phyloP scores from a whole-genome alignment of 1,140 invertebrate genomes.

The Anthonomus grandis region DNA sequence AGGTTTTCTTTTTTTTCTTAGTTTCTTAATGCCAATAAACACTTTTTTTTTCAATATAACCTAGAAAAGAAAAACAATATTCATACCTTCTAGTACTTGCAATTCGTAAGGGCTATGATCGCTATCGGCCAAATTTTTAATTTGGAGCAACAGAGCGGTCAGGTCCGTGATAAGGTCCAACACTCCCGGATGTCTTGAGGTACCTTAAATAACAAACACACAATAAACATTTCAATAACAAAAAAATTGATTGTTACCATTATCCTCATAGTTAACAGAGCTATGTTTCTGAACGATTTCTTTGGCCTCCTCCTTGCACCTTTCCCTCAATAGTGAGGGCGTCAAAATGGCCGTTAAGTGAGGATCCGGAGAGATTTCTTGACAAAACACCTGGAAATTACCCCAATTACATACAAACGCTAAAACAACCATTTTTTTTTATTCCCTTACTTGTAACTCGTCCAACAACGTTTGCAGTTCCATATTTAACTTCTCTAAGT shows the following conservation, averaged over 20 bases:
- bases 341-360: conserved; percentile 84
- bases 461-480: conserved; percentile 83
- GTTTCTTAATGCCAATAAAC: not conserved
- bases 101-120: conserved; percentile 89
- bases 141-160: conserved; percentile 87
- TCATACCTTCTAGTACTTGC: conserved; percentile 79
- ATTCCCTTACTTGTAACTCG: conserved; percentile 65
- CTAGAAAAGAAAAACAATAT: not conserved
- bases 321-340: conserved; percentile 81
- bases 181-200: conserved; percentile 57
- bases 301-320: conserved; percentile 79
- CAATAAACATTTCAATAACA: not conserved
- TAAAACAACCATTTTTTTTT: not conserved
- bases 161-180: conserved; percentile 82
- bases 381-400: conserved; percentile 58
- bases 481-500: conserved; percentile 87
- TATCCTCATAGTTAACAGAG: conserved; percentile 54
- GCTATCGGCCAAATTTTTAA: conserved; percentile 86
- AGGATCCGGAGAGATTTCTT: conserved; percentile 84
- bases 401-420: not conserved
- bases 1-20: too few relatives aligned
- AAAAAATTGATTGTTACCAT: conserved; percentile 37
- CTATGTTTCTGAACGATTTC: conserved; percentile 79
- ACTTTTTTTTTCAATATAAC: not conserved
- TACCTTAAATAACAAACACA: not conserved